A percentile compares a stretch with the other conserved stretches of the same genome.
phyloP scores from a whole-genome alignment of 2,888 invertebrate species.

The Drosophila paracracens region DNA sequence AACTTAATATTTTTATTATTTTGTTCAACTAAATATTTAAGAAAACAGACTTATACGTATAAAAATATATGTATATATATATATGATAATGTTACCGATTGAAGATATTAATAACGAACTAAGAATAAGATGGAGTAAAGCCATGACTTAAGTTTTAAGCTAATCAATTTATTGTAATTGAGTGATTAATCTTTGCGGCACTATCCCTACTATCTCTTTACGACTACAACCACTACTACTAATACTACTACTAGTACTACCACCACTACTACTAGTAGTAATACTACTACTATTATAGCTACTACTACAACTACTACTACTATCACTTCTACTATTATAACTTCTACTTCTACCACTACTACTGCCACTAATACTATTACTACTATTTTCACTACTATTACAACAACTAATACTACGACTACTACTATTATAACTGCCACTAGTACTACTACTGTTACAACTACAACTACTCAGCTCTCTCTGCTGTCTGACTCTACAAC shows the following conservation, averaged over 20 bases:
- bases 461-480: conserved; percentile 40
- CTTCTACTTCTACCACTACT: neutral
- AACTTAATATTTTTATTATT: neutral
- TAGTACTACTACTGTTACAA: neutral
- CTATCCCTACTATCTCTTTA: conserved; percentile 8
- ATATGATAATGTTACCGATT: conserved; percentile 4
- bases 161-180: conserved; percentile 15
- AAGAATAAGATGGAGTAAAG: conserved; percentile 1
- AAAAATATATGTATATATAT: neutral
- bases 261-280: neutral
- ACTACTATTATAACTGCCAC: neutral
- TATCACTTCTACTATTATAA: neutral
- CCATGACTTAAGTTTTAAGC: conserved; percentile 4
- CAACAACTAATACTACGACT: neutral
- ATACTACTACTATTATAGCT: no score
- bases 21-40: neutral
- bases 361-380: neutral
- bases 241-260: neutral
- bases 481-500: conserved; percentile 70
- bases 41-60: neutral
- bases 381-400: neutral
- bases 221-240: neutral
- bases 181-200: conserved; percentile 13
- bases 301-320: neutral
- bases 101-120: conserved; percentile 1